These are phyloP conservation scores for Gymnoscopelus microlampas DNA, from an alignment of 2,797 vertebrate genomes.

Conservation along the genomic window DNA sequence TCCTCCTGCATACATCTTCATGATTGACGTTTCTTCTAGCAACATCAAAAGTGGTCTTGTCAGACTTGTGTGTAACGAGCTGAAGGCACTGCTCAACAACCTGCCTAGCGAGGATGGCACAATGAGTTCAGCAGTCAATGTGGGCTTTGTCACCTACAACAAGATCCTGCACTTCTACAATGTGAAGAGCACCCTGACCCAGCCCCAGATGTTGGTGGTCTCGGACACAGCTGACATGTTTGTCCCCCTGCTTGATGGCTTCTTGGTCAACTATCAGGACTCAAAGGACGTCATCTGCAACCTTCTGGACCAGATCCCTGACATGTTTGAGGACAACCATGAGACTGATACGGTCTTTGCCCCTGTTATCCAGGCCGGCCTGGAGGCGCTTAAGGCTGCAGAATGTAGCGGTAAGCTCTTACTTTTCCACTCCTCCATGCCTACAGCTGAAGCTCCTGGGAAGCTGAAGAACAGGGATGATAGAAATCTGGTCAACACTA, in stretches of 20 bases:
- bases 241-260: slow-evolving; percentile 94
- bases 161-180: slow-evolving; percentile 98
- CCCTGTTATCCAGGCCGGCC: slow-evolving; percentile 93
- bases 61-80: slow-evolving; percentile 91
- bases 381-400: slow-evolving; percentile 96
- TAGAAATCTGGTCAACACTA: slow-evolving; percentile 92
- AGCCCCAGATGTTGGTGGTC: slow-evolving; percentile 99
- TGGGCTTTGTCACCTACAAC: slow-evolving; percentile 97
- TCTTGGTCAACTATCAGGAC: slow-evolving; percentile 93
- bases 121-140: slow-evolving; percentile 85
- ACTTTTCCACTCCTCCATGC: slow-evolving; percentile 95
- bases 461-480: slow-evolving; percentile 96
- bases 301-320: slow-evolving; percentile 96
- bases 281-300: slow-evolving; percentile 91
- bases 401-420: slow-evolving; percentile 94
- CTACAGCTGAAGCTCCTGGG: slow-evolving; percentile 94
- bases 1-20: slow-evolving; percentile 95
- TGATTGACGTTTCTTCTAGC: slow-evolving; percentile 96
- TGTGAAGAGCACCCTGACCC: slow-evolving; percentile 92
- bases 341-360: slow-evolving; percentile 96
- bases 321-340: slow-evolving; percentile 94
- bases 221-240: slow-evolving; percentile 95
- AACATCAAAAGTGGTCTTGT: slow-evolving; percentile 96
- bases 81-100: slow-evolving; percentile 90
- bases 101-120: slow-evolving; percentile 92